Evolutionary conservation across 35 echinoderm and acorn worm species (phyloP), one percentile per base, ranked within the genome.

Genomic region (Nesometra sesokonis): DNA sequence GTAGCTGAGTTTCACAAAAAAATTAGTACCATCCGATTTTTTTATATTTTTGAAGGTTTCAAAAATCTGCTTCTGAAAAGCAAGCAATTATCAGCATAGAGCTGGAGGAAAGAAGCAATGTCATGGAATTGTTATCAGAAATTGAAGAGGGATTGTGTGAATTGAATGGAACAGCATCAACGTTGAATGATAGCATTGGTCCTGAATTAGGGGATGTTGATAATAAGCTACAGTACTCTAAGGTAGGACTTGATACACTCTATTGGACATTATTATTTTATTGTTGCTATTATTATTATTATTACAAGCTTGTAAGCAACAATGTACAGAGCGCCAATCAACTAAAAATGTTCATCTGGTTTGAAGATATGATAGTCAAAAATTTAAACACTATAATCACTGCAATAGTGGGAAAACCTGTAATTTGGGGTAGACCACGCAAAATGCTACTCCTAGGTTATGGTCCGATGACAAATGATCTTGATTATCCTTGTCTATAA

Each of bases 161-260:
- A 67, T 67, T 19, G 9, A 67, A 67, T 67, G 52, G 9, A 67
- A 67, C 52, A 67, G 37, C 47, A 82, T 46, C 67, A 90, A 27
- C 85, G 87, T 36, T 86, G 85, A 35, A 46, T 78, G 35, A 67
- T 67, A 97, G 94, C 76, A 87, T 97, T 34, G 94, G 88, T 4
- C 90, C 94, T 17, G 80, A 84, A 35, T 39, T 88, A 35, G 86
- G 46, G 83, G 89, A 90, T 94, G 89, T 87, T 31, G 86, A 80
- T 35, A 78, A 88, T 15, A 94, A 87, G 77, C 78, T 90, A 43
- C 79, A 47, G 0, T 5, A 86, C 36, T 80, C 83, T 33, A 19
- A 90, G 81, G 92, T 93, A 78, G 78, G 85, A 57, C 29, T 17
- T 67, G 11, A 1, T 67, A 7, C 39, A 4, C 5, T 43, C 15